These are phyloP conservation scores for Malurus cyaneus DNA, from an alignment of 2,113 vertebrate species.

Conservation along the genomic window DNA sequence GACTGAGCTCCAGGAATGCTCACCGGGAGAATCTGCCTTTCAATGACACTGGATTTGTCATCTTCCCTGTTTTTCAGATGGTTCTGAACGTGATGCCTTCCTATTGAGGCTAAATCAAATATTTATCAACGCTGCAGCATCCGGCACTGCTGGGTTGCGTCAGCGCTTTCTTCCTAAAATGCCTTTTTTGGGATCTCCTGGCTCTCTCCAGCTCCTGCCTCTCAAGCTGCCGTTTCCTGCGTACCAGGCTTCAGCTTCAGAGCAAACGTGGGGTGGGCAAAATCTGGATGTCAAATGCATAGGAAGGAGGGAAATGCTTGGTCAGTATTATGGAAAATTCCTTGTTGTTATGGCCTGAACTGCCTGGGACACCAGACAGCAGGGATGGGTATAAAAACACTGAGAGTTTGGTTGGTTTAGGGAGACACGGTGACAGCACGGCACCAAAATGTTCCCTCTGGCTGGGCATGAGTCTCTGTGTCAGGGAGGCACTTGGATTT, in stretches of 20 bases:
- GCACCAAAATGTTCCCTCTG: neutral
- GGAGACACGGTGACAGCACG: neutral
- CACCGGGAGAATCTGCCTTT: neutral
- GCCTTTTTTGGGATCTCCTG: neutral
- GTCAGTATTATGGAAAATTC: neutral
- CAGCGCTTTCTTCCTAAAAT: neutral
- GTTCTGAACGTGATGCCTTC: neutral
- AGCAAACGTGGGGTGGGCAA: neutral
- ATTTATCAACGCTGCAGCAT: neutral
- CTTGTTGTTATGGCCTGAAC: neutral
- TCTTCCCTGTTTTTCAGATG: neutral
- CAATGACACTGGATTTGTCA: accelerated
- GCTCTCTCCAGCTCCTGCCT: neutral
- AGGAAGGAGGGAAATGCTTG: neutral
- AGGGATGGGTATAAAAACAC: neutral
- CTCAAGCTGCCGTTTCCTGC: neutral
- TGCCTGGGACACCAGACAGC: neutral
- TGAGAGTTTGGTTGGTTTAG: neutral
- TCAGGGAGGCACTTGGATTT: neutral
- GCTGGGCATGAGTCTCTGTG: neutral
- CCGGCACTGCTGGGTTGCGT: neutral
- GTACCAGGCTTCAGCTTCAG: neutral
- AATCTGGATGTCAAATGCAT: neutral
- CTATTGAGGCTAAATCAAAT: neutral
- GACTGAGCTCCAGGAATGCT: neutral